Conservation (phyloP, 2,113 vertebrate species). For the Nycticebus coucang region DNA sequence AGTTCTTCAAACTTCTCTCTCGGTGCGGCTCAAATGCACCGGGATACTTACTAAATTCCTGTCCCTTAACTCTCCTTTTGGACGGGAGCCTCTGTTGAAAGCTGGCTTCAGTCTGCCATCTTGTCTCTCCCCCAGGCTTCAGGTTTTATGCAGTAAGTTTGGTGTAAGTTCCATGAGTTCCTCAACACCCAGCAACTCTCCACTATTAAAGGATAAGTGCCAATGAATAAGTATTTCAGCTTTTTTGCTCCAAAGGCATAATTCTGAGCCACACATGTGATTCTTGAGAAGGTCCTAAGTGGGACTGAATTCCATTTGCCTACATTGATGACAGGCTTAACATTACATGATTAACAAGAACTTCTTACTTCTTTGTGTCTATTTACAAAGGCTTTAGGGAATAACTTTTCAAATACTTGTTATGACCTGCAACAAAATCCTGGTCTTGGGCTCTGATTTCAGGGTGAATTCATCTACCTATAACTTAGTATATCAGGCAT, state of each 20-base stretch:
- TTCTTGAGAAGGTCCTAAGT: no score
- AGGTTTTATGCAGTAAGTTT: no score
- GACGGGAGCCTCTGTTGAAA: no score
- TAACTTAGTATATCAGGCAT: not conserved
- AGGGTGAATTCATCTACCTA: not conserved
- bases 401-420: not conserved
- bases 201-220: not conserved
- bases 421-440: not conserved
- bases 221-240: not conserved
- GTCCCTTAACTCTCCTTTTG: no score
- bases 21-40: no score
- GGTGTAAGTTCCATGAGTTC: no score
- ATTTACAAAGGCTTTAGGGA: not conserved
- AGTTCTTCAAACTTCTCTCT: no score
- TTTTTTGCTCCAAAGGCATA: not conserved
- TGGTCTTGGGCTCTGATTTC: not conserved
- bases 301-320: not conserved
- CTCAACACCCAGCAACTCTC: not conserved
- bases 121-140: no score
- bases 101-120: no score
- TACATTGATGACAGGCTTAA: not conserved
- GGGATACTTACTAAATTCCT: no score
- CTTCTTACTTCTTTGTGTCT: not conserved
- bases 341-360: not conserved
- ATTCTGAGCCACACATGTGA: not conserved